Conservation (phyloP, 2,113 vertebrate species). For the Hipposideros armiger region DNA sequence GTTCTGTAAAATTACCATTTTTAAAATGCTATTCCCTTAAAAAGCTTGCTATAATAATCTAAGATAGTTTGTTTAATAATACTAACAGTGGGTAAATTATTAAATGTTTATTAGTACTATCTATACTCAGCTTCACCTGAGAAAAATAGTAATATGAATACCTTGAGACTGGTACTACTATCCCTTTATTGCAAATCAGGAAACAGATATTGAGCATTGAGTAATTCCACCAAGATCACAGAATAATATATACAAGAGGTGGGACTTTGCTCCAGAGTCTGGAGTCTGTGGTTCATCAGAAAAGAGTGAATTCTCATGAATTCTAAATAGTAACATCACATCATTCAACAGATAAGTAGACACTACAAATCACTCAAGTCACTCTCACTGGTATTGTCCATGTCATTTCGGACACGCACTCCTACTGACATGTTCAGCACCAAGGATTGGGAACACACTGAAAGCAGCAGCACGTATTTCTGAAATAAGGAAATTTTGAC, state of each 20-base stretch:
- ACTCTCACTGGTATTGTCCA: not conserved
- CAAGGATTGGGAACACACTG: not conserved
- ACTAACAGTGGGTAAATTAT: not conserved
- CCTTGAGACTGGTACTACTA: not conserved
- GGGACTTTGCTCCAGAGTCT: not conserved
- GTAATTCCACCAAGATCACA: not conserved
- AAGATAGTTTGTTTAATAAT: not conserved
- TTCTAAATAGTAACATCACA: not conserved
- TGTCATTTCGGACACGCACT: not conserved
- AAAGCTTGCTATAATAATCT: not conserved
- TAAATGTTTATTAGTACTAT: not conserved
- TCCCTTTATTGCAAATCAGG: not conserved
- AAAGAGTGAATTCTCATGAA: not conserved
- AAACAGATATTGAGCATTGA: not conserved
- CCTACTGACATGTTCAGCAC: not conserved
- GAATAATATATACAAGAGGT: not conserved
- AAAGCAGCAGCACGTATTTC: not conserved
- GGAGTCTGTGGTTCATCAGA: not conserved
- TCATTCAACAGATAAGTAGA: not conserved
- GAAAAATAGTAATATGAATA: not conserved
- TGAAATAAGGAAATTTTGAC: not conserved
- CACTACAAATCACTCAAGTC: not conserved
- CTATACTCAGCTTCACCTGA: not conserved
- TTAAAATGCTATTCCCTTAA: not conserved
- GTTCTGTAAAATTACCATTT: not conserved